Conservation (phyloP, 2,888 invertebrate genomes). For the Lepidonotus clava region DNA sequence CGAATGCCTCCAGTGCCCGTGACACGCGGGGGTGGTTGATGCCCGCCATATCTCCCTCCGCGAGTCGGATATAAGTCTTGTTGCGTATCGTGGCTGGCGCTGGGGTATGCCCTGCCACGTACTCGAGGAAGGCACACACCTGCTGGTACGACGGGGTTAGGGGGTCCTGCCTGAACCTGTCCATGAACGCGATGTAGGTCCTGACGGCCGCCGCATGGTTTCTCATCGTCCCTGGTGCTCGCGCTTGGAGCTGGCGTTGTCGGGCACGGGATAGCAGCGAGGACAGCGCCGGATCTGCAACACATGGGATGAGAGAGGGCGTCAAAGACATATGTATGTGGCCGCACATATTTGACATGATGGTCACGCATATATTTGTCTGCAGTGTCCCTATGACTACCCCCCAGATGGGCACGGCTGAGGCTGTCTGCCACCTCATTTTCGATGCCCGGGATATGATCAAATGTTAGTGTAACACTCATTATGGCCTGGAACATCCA, state of each 20-base stretch:
- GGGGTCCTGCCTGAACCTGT: background rate
- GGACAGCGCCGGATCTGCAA: background rate
- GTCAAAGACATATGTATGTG: background rate
- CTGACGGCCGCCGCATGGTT: background rate
- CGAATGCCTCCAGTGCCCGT: background rate
- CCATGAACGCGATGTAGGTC: background rate
- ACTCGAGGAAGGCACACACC: background rate
- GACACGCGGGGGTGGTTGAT: background rate
- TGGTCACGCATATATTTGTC: background rate
- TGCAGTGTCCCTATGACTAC: background rate
- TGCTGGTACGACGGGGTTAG: background rate
- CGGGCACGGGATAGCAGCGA: background rate
- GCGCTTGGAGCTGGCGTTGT: background rate
- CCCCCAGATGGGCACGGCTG: background rate
- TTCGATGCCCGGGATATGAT: background rate
- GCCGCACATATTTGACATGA: background rate
- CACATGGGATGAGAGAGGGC: background rate
- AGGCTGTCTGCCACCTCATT: background rate
- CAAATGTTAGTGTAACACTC: background rate
- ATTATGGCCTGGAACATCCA: background rate
- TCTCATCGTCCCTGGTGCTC: background rate
- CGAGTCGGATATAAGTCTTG: background rate
- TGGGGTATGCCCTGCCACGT: background rate
- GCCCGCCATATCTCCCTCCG: background rate
- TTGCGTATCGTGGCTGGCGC: background rate